Base-by-base conservation (phyloP, 92 coral and sea anemone species). In the Zoanthus sociatus region DNA sequence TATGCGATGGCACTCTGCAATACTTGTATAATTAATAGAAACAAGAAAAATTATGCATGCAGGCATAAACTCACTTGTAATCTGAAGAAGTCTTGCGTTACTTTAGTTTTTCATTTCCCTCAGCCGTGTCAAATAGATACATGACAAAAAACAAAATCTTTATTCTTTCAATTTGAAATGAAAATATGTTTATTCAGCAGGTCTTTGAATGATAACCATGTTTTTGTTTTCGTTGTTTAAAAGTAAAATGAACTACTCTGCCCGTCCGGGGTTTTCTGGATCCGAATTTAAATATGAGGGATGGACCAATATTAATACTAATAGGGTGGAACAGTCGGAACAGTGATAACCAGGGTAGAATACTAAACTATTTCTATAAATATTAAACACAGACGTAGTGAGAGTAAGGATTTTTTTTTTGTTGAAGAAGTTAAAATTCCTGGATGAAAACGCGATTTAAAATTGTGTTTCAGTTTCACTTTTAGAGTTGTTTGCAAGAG, bases 311-410 rank as follows among this genome's bases (percentile, higher is more conserved):
- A 90, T 87, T 87, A 26, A 26, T 26, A 26, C 26, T 26, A 26
- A 26, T 26, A 87, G 68, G 76, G 88, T 79, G 63, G 87, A 90
- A 79, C 84, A 89, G 87, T 79, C 74, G 63, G 87, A 90, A 79
- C 75, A 83, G 33, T 78, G 76, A 13, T 31, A 33, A 15, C 45
- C 8, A 30, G 79, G 87, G 12, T 71, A 75, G 32, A 86, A 79
- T 63, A 11, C 9, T 60, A 51, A 77, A 79, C 33, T 79, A 50
- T 7, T 42, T 78, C 8, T 67, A 31, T 12, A 53, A 6, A 7
- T 10, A 50, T 16, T 21, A 26, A 45, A 66, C 46, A 63, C 44
- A 79, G 42, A 20, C 3, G 42, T 50, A 66, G 63, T 81, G 6
- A 45, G 58, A 64, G 84, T 78, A 17, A 63, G 30, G 32, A 7